Base-by-base conservation (phyloP, 1,140 invertebrate genomes). In the Dendroctonus valens region DNA sequence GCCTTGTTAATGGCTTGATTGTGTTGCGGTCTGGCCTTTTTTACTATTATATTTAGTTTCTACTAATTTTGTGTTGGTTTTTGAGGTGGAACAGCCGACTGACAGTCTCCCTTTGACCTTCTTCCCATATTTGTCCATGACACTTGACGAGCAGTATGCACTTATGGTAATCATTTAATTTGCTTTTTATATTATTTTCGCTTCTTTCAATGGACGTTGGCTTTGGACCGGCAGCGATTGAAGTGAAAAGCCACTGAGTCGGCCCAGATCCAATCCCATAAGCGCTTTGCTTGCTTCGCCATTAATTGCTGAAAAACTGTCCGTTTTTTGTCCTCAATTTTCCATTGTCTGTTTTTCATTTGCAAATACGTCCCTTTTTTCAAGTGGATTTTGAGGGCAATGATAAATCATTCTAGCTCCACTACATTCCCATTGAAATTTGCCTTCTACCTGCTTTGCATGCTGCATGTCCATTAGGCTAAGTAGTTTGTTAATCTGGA, bases 121-220 rank as follows among this genome's bases (percentile, higher is more conserved):
- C 70, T 70, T 75, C 71, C 76, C 75, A 55, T 71, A 76, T 70
- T 69, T 76, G 65, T 74, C 75, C 69, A 77, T 77, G 75, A 72
- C 76, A 74, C 60, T 76, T 71, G 75, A 77, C 62, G 75, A 76
- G 69, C 74, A 74, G 71, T 77, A 74, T 70, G 76, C 76, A 74
- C 69, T 75, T 66, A 77, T 75, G 76, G 76, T 77, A 77, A 76
- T 70, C 12, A 71, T 67, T 58, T 49, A 44, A 65, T 59, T 50
- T 48, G 50, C 39, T 37, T 15, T 41, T 66, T 14, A 65, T 50
- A 64, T 64, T 53, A 59, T 44, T 61, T 55, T 55, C 51, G 49
- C 49, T 60, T 53, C 8, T 26, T 26, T 62, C 48, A 55, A 9
- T 42, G n/a, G n/a, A 60, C 37, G 14, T 68, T 50, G 40, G 9